A percentile compares a stretch with the other conserved stretches of the same genome.
These are phyloP conservation scores for Malurus alboscapulatus DNA, from an alignment of 2,113 vertebrate species.

Conservation along the genomic window DNA sequence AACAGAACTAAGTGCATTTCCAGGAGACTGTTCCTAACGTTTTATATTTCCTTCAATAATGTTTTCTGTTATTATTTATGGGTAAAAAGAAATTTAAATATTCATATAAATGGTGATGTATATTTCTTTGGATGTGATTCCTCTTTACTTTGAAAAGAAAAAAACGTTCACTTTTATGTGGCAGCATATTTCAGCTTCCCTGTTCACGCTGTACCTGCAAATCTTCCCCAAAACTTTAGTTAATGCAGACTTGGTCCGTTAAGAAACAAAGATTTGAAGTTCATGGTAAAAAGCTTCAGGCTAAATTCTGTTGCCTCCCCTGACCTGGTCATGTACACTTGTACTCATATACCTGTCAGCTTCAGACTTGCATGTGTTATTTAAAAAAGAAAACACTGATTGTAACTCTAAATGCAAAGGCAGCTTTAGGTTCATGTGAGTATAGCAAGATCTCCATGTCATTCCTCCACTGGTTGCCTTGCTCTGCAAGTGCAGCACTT, in stretches of 20 bases:
- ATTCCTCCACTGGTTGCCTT: not conserved
- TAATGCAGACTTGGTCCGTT: not conserved
- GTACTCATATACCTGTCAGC: fast-evolving
- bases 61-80: not conserved
- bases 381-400: not conserved
- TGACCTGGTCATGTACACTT: not conserved
- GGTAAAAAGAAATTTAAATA: not conserved
- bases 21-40: not conserved
- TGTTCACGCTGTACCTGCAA: not conserved
- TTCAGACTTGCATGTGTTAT: not conserved
- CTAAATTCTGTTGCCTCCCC: not conserved
- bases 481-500: not conserved
- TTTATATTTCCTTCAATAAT: not conserved
- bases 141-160: not conserved
- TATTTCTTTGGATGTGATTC: not conserved
- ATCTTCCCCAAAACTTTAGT: not conserved
- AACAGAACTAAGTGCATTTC: not conserved
- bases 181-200: not conserved
- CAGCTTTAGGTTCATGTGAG: not conserved
- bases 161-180: not conserved
- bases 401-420: not conserved
- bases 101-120: not conserved
- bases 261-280: not conserved
- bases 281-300: not conserved
- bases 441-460: not conserved